Percentiles rank a stretch among this genome's conserved stretches.
Evolutionary conservation across 2,113 vertebrate genomes (phyloP).

Genomic region (Psittacula cyanocephala): DNA sequence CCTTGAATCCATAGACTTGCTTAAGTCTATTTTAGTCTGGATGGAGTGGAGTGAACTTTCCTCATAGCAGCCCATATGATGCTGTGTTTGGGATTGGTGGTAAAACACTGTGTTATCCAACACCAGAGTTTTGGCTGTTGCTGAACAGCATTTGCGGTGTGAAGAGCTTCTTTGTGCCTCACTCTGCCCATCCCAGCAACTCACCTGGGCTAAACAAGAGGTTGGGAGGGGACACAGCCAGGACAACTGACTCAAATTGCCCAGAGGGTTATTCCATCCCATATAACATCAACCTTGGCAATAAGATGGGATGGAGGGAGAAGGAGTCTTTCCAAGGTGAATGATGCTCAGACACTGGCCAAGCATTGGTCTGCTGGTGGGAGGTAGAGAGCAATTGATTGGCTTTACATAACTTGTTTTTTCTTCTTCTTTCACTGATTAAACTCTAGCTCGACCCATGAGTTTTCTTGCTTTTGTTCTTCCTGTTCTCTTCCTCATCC

Average conservation of each 20-base stretch:
- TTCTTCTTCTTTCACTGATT: background rate
- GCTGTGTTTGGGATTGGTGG: background rate
- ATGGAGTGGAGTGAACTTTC: background rate
- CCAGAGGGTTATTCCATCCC: background rate
- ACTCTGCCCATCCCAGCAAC: background rate
- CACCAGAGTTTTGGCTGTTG: background rate
- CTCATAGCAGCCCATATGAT: background rate
- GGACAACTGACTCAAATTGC: background rate
- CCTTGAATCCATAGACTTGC: background rate
- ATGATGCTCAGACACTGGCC: background rate
- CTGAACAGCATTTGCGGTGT: background rate
- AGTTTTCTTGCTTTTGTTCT: background rate
- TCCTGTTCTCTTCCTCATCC: background rate
- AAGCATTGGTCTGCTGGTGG: background rate
- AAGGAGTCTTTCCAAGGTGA: background rate
- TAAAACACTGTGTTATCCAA: background rate
- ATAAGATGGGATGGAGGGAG: background rate
- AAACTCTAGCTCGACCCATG: accelerated
- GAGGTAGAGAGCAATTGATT: background rate
- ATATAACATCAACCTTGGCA: background rate
- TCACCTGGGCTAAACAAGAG: background rate
- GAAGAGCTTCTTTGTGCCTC: background rate
- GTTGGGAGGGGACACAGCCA: background rate
- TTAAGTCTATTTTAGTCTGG: background rate
- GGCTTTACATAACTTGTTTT: background rate